Conservation (phyloP, 2,113 vertebrate species). For the Butorides virescens region DNA sequence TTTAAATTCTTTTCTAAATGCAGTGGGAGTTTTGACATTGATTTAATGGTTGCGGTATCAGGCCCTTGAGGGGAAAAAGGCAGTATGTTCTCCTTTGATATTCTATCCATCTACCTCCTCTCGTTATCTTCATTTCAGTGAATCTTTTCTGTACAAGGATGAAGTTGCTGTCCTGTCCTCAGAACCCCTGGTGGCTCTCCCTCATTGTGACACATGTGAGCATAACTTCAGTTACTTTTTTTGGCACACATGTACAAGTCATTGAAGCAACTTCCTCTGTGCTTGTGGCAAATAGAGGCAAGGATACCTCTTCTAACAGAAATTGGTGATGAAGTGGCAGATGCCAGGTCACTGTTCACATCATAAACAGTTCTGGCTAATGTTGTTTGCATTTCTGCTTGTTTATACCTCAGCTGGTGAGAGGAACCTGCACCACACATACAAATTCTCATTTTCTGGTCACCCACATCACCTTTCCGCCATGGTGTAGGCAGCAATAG, state of each 20-base stretch:
- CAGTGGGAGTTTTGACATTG: constrained; percentile 17
- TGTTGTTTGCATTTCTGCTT: neutral
- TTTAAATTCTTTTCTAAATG: constrained; percentile 26
- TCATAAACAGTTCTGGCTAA: neutral
- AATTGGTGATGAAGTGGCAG: neutral
- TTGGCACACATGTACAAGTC: neutral
- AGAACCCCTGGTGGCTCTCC: neutral
- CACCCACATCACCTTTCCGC: neutral
- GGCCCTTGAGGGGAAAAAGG: neutral
- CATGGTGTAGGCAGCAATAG: neutral
- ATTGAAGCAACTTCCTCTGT: neutral
- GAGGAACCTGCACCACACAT: neutral
- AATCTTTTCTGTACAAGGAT: neutral
- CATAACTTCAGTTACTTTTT: neutral
- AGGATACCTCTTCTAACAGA: neutral
- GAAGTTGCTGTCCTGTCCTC: neutral
- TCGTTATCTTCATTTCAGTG: neutral
- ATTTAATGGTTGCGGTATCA: neutral
- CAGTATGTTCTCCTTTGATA: neutral
- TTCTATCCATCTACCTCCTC: neutral
- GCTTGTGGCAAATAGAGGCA: neutral
- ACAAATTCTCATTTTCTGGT: neutral
- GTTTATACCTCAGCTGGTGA: neutral
- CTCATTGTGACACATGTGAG: neutral
- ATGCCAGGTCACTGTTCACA: neutral